Evolutionary conservation across 2,113 vertebrate species (phyloP).

Genomic region (Isurus oxyrinchus): DNA sequence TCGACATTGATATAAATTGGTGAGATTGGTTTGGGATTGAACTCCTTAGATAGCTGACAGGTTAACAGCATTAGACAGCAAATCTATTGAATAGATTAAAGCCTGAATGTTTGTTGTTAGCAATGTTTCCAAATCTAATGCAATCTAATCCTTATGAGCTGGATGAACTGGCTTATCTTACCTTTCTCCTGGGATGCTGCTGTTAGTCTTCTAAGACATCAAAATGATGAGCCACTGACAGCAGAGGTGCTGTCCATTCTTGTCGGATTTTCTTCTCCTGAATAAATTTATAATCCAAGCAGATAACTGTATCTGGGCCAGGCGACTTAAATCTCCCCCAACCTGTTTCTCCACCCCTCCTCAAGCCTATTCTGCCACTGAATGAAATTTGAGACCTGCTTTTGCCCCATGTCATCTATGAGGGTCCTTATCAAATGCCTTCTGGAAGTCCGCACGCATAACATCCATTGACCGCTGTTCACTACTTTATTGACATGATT

Average conservation of each 20-base stretch:
- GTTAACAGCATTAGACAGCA: slow-evolving; percentile 23
- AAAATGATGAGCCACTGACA: not conserved
- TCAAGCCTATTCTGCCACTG: not conserved
- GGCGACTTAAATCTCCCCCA: not conserved
- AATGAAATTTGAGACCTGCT: not conserved
- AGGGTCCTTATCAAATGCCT: no score
- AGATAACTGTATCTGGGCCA: not conserved
- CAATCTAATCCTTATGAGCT: slow-evolving; percentile 11
- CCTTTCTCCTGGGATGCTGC: not conserved
- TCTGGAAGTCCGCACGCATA: no score
- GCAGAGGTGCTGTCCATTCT: not conserved
- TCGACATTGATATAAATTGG: slow-evolving; percentile 9
- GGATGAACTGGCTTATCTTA: not conserved
- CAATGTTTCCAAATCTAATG: not conserved
- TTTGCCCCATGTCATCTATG: not conserved
- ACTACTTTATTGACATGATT: no score
- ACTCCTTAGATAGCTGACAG: not conserved
- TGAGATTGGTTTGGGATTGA: slow-evolving; percentile 8
- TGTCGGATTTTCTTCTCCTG: not conserved
- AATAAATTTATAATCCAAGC: not conserved
- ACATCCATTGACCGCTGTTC: no score
- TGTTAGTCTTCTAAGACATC: not conserved
- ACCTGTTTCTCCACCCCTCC: no score
- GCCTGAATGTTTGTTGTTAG: not conserved
- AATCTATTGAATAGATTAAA: slow-evolving; percentile 24